Evolutionary conservation across 2,113 vertebrate species (phyloP).

Genomic region (Gopherus evgoodei): DNA sequence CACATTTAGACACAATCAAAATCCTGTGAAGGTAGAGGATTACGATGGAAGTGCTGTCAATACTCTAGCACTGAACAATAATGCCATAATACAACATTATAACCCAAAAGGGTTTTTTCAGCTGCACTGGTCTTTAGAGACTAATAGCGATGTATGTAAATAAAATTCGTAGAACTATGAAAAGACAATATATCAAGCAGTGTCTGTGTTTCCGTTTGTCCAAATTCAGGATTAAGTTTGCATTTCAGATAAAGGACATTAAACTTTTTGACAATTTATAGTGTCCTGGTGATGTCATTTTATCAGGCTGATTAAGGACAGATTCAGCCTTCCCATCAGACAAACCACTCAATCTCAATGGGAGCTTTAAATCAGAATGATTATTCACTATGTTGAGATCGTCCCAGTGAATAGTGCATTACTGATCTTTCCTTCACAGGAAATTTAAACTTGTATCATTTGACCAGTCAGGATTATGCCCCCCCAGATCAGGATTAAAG

Average conservation of each 20-base stretch:
- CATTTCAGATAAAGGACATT: slow-evolving; percentile 18
- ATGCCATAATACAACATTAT: slow-evolving; percentile 38
- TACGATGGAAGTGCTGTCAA: not conserved
- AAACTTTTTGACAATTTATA: slow-evolving; percentile 22
- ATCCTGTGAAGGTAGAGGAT: not conserved
- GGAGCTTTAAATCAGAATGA: slow-evolving; percentile 50
- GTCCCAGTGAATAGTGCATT: not conserved
- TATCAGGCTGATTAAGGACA: slow-evolving; percentile 52
- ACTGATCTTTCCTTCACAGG: slow-evolving; percentile 48
- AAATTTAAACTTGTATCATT: slow-evolving; percentile 59
- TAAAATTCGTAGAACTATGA: slow-evolving; percentile 44
- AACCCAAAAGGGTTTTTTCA: slow-evolving; percentile 18
- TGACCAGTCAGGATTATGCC: slow-evolving; percentile 49
- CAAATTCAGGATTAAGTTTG: slow-evolving; percentile 30
- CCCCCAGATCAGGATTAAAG: slow-evolving; percentile 17
- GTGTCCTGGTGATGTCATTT: slow-evolving; percentile 35
- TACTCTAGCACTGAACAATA: slow-evolving; percentile 7
- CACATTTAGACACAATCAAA: not conserved
- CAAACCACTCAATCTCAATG: slow-evolving; percentile 26
- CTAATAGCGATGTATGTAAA: not conserved
- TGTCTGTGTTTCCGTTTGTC: slow-evolving; percentile 32
- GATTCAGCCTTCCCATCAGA: slow-evolving; percentile 58
- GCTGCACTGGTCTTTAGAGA: slow-evolving; percentile 52
- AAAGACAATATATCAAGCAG: slow-evolving; percentile 24
- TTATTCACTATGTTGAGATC: slow-evolving; percentile 16